Evolutionary conservation across 2,113 vertebrate genomes (phyloP).

Genomic region (Oplegnathus fasciatus): DNA sequence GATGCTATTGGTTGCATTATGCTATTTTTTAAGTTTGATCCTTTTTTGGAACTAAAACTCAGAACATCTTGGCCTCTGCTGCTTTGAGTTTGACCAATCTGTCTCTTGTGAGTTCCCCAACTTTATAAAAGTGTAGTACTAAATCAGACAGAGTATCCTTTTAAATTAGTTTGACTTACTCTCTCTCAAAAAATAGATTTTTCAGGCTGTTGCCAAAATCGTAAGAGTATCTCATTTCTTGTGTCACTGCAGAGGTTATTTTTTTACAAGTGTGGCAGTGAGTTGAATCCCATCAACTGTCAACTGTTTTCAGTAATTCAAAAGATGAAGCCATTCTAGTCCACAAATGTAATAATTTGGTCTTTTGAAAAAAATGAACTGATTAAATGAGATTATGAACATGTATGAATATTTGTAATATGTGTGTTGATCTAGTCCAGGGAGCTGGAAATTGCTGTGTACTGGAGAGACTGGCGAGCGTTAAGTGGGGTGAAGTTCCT

Average conservation of each 20-base stretch:
- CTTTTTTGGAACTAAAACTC: too few relatives aligned
- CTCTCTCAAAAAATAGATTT: too few relatives aligned
- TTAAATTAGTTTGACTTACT: background rate
- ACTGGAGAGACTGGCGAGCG: slow-evolving; percentile 91
- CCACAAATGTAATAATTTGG: background rate
- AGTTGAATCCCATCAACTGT: background rate
- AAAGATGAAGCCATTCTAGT: background rate
- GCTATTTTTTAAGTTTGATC: too few relatives aligned
- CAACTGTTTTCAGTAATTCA: background rate
- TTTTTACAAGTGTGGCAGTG: background rate
- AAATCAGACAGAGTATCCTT: background rate
- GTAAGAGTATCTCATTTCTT: background rate
- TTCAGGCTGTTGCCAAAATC: background rate
- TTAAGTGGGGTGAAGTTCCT: slow-evolving; percentile 91
- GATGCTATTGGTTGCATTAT: too few relatives aligned
- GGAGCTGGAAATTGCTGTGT: slow-evolving; percentile 90
- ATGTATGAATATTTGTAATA: background rate
- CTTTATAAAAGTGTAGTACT: background rate
- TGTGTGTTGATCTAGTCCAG: slow-evolving; percentile 84
- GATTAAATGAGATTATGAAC: background rate
- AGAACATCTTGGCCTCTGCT: background rate
- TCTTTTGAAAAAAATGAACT: background rate
- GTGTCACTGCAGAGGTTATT: background rate
- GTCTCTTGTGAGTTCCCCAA: background rate
- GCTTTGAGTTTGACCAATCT: background rate